Conservation (phyloP, 2,888 invertebrate genomes). For the Drosophila setosimentum region DNA sequence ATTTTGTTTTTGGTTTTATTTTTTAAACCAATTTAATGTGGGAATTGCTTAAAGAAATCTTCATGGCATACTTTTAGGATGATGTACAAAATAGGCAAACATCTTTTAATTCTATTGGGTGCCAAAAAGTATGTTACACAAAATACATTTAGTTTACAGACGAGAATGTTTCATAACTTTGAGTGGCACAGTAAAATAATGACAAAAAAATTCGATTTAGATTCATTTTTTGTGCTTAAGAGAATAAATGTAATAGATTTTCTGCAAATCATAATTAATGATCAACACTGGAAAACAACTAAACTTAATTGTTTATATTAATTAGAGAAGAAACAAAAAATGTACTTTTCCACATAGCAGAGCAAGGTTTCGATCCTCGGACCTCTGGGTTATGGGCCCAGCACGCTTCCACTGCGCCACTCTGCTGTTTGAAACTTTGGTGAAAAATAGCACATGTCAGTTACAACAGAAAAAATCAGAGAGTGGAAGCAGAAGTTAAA, state of each 20-base stretch:
- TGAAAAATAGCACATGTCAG: slow-evolving; percentile 21
- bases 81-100: rapidly evolving
- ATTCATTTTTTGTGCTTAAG: neutral
- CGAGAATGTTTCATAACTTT: neutral
- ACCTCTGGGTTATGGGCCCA: slow-evolving; percentile 67
- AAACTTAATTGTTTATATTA: neutral
- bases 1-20: too few relatives aligned
- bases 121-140: neutral
- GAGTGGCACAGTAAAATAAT: neutral
- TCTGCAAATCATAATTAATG: neutral
- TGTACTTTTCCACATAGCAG: slow-evolving; percentile 41
- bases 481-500: neutral
- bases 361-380: slow-evolving; percentile 66
- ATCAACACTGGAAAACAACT: neutral
- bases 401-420: slow-evolving; percentile 69
- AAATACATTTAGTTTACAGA: neutral
- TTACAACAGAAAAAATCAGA: neutral
- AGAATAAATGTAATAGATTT: neutral
- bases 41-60: neutral
- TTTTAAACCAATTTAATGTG: neutral
- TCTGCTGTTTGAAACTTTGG: slow-evolving; percentile 18
- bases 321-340: neutral
- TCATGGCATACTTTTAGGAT: neutral
- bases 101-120: neutral
- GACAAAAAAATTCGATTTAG: neutral